Evolutionary conservation across 30 jellyfish, hydroid and myxozoan species (phyloP), one percentile per base, ranked within the genome.

Genomic region (Hydractinia symbiolongicarpus): DNA sequence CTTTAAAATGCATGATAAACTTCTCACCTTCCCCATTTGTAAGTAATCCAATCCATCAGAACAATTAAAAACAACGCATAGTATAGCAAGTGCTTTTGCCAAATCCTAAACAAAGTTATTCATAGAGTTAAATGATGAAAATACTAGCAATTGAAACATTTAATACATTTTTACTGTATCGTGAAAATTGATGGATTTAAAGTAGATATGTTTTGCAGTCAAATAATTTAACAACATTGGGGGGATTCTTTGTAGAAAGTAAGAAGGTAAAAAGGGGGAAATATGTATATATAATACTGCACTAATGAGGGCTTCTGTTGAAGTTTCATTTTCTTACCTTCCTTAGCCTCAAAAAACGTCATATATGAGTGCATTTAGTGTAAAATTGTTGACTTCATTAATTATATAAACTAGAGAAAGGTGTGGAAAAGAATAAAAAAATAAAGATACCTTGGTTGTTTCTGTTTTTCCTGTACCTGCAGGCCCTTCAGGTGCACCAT

Each of bases 401-500:
- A 0, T 30, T 30, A 30, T 1, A 30, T 30, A 30, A 30, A 30
- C 1, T n/a, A 30, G 1, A 30, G 44, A 0, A 30, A 30, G 2
- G 44, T 58, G 15, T 58, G 2, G 15, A 1, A 11, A 11, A 1
- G 16, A 8, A 73, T 73, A 0, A n/a, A 52, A 73, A 16, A 6
- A 7, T 20, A 7, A 56, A 6, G 21, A 71, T 44, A 84, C 93
- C 93, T 91, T 91, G 64, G 98, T 91, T 54, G 98, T 91, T 67
- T 91, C 98, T 44, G 98, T 91, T 68, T 91, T 91, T 30, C 98
- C 98, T 4, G 98, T 91, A 9, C 98, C 98, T 7, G 98, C 98
- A 14, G 98, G 98, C 14, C 98, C 98, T 66, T 91, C 98, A 53
- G 98, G 98, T 6, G 98, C 98, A 73, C 98, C 98, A 73, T 91